A percentile compares a stretch with the other conserved stretches of the same genome.
Evolutionary conservation across 2,797 vertebrate species (phyloP).

Genomic region (Perodicticus potto): DNA sequence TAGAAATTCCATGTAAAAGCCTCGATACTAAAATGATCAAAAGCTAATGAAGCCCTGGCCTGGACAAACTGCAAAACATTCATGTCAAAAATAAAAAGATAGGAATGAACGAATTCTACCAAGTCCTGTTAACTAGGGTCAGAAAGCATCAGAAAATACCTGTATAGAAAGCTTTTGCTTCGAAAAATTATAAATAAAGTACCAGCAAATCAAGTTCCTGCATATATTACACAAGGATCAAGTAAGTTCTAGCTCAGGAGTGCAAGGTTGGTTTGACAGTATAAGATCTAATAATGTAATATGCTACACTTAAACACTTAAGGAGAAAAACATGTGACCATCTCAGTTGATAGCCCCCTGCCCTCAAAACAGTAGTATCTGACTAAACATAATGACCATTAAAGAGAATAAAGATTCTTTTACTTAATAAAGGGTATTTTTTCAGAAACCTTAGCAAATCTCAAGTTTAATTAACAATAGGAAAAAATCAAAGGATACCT

Average conservation of each 20-base stretch:
- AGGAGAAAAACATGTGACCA: neutral
- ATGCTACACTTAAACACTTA: neutral
- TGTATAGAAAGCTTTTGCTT: neutral
- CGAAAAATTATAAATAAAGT: constrained; percentile 1
- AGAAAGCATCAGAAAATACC: neutral
- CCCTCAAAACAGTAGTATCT: neutral
- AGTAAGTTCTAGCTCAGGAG: neutral
- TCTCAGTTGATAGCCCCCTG: neutral
- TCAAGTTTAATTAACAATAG: constrained; percentile 35
- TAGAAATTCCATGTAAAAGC: constrained; percentile 9
- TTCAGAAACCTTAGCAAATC: constrained; percentile 22
- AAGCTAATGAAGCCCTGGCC: constrained; percentile 13
- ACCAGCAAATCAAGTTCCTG: neutral
- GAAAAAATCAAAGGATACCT: neutral
- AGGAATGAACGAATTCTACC: neutral
- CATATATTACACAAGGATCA: neutral
- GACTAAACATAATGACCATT: neutral
- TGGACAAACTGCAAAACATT: constrained; percentile 47
- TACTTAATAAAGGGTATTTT: constrained; percentile 3
- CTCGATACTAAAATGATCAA: neutral
- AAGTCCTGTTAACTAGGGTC: neutral
- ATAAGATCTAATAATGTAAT: neutral
- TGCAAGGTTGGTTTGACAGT: constrained; percentile 58
- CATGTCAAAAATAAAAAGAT: neutral
- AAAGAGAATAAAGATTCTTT: neutral